Percentiles rank a stretch among this genome's conserved stretches.
Conservation (phyloP, 2,797 vertebrate species). For the Enteromius radiatus region DNA sequence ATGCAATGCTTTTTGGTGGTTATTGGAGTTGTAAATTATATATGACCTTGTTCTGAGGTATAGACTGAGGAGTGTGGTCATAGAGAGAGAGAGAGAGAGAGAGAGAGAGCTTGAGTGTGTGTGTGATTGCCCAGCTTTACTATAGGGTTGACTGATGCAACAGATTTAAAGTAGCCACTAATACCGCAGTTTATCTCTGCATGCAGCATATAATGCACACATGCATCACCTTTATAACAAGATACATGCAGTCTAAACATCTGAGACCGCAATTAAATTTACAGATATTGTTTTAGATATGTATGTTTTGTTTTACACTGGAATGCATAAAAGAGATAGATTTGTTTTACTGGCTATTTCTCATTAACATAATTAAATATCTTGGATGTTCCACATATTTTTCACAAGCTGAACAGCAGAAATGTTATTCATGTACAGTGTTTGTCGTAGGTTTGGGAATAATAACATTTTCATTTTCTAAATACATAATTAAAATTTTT, state of each 20-base stretch:
- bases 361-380: background rate
- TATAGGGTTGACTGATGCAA: background rate
- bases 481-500: too few relatives aligned
- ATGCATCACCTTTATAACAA: background rate
- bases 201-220: background rate
- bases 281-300: too few relatives aligned
- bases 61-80: slow-evolving; percentile 20
- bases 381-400: background rate
- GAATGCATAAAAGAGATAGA: background rate
- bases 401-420: background rate
- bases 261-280: background rate
- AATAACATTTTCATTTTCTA: too few relatives aligned
- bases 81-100: slow-evolving; percentile 5
- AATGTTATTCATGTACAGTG: background rate
- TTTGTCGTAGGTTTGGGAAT: background rate
- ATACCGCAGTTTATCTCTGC: background rate
- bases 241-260: background rate
- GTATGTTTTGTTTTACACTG: background rate
- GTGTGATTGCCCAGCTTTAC: background rate
- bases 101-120: background rate
- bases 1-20: slow-evolving; percentile 45
- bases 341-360: background rate
- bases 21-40: slow-evolving; percentile 49
- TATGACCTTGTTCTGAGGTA: slow-evolving; percentile 44
- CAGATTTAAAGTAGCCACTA: background rate